Conservation (phyloP, 2,797 vertebrate genomes). For the Sebastes aleutianus region DNA sequence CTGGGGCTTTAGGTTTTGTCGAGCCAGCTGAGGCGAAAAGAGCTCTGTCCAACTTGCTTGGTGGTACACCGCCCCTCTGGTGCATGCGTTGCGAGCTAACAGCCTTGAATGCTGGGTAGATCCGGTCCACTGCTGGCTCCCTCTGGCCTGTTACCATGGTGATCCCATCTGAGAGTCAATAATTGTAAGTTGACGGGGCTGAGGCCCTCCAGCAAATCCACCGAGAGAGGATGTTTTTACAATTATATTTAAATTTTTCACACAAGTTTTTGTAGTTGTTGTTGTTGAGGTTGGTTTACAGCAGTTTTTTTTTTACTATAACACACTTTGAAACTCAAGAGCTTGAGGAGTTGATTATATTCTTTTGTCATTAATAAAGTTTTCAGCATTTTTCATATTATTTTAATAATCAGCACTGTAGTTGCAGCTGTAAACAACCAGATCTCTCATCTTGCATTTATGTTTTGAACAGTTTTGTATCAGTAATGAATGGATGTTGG, state of each 20-base stretch:
- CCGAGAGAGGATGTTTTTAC: slow-evolving; percentile 12
- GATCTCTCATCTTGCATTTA: background rate
- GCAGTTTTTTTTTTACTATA: background rate
- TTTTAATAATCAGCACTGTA: background rate
- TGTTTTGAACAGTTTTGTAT: background rate
- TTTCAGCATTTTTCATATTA: background rate
- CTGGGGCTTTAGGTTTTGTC: background rate
- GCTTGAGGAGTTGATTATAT: background rate
- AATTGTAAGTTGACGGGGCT: slow-evolving; percentile 53
- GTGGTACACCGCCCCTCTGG: background rate
- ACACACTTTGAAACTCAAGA: background rate
- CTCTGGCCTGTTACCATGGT: slow-evolving; percentile 69
- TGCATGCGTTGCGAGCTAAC: slow-evolving; percentile 28
- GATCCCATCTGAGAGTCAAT: slow-evolving; percentile 62
- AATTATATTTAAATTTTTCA: background rate
- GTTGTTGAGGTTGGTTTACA: background rate
- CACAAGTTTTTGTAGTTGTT: background rate
- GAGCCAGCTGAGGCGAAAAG: background rate
- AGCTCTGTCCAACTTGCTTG: background rate
- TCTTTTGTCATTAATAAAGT: background rate
- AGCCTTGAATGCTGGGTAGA: slow-evolving; percentile 26
- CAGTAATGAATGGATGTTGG: slow-evolving; percentile 19
- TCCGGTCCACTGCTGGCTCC: slow-evolving; percentile 41
- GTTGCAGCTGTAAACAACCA: background rate
- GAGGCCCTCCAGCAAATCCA: slow-evolving; percentile 27